Conservation (phyloP, 37 sponge, comb jelly and placozoan genomes). For the Spongilla lacustris region DNA sequence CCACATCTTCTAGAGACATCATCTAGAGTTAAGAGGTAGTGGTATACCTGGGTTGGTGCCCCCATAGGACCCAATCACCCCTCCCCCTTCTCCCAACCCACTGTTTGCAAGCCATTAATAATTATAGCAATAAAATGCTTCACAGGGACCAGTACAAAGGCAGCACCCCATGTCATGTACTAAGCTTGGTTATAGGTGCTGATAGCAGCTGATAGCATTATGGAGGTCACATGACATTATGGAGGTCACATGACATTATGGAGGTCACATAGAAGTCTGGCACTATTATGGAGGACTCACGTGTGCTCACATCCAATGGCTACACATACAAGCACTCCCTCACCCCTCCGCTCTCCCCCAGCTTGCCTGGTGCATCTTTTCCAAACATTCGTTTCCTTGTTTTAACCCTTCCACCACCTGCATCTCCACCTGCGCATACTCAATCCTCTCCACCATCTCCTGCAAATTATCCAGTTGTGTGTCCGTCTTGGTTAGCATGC, state of each 20-base stretch:
- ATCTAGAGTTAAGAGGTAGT: conserved; percentile 44
- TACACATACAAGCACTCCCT: neutral
- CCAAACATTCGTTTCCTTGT: conserved; percentile 87
- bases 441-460: conserved; percentile 92
- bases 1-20: conserved; percentile 98
- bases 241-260: too few relatives aligned
- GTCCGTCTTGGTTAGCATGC: conserved; percentile 92
- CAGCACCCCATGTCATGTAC: too few relatives aligned
- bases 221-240: too few relatives aligned
- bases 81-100: neutral
- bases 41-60: neutral
- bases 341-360: neutral
- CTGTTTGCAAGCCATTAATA: neutral
- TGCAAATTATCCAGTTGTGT: conserved; percentile 92
- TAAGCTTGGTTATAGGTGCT: too few relatives aligned
- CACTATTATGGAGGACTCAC: too few relatives aligned
- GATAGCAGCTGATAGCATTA: too few relatives aligned
- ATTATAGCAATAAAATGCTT: too few relatives aligned
- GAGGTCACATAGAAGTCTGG: too few relatives aligned
- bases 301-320: too few relatives aligned
- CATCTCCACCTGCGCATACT: conserved; percentile 97
- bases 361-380: conserved; percentile 84
- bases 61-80: neutral
- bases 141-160: too few relatives aligned
- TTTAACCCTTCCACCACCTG: conserved; percentile 96